Evolutionary conservation across 2,113 vertebrate species (phyloP), one percentile per base, ranked within the genome.

Genomic region (Oncorhynchus clarkii): DNA sequence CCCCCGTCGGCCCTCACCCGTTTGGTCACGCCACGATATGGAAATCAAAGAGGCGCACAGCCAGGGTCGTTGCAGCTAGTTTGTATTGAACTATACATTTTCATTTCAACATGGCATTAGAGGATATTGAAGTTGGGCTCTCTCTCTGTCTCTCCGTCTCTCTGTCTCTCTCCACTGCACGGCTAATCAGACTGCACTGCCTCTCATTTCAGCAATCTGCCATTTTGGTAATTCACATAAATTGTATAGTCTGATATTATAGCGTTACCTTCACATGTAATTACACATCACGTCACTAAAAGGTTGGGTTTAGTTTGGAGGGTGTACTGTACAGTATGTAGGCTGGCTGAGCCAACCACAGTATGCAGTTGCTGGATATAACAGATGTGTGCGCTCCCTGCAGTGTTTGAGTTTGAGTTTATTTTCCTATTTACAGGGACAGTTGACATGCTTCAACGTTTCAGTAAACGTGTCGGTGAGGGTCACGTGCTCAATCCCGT

Each of bases 11-110:
- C 88, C 87, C 84, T 62, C 79, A 60, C 90, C 90, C 89, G 85
- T 94, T 93, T 94, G 91, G 93, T 93, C 93, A 94, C 85, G 93
- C 91, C 89, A 84, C 71, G 89, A 94, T 93, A 92, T 86, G 87
- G 90, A 89, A 91, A 92, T 86, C 83, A 86, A 87, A 92, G 91
- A 90, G 81, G 89, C 87, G 68, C 88, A 79, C 16, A 18, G 89
- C 85, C 88, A 80, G 39, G 39, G 39, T 45, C 39, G 2, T 45
- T 45, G 39, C 39, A 45, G 39, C 39, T 45, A 14, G 67, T 31
- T 18, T 79, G 83, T 88, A 92, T 89, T 93, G 90, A 90, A 89
- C 92, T 92, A 92, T 91, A 91, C 87, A 88, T 92, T 94, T 93
- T 94, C 91, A 92, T 93, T 94, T 92, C 89, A 90, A 89, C 90